phyloP scores from a whole-genome alignment of 92 coral and sea anemone genomes.

The Paramuricea clavata region DNA sequence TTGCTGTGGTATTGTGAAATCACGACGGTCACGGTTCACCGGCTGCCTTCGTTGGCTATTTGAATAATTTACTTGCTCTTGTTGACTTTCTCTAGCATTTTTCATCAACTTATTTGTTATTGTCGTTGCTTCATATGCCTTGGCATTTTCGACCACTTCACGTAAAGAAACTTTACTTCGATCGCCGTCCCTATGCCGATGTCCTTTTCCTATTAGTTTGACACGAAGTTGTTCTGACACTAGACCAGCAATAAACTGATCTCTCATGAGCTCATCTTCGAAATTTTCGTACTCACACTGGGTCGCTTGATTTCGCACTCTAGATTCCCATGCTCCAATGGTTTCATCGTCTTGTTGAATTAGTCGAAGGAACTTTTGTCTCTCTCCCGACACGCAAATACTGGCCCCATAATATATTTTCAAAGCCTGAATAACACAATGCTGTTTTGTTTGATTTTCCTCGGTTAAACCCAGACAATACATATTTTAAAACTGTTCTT shows the following conservation, averaged over 20 bases:
- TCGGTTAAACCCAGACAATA: constrained; percentile 62
- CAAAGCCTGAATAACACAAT: constrained; percentile 51
- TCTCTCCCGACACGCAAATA: constrained; percentile 56
- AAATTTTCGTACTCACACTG: constrained; percentile 53
- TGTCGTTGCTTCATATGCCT: constrained; percentile 49
- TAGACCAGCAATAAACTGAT: constrained; percentile 57
- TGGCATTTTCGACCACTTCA: constrained; percentile 53
- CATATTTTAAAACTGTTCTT: constrained; percentile 63
- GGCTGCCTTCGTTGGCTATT: neutral
- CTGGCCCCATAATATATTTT: constrained; percentile 64
- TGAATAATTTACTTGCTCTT: constrained; percentile 40
- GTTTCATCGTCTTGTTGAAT: constrained; percentile 50
- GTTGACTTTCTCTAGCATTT: constrained; percentile 31
- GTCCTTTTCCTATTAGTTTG: constrained; percentile 53
- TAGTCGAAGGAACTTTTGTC: constrained; percentile 58
- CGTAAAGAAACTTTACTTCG: constrained; percentile 38
- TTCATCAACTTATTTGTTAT: constrained; percentile 38
- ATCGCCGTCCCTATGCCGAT: constrained; percentile 38
- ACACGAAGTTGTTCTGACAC: constrained; percentile 48
- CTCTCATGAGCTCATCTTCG: constrained; percentile 52
- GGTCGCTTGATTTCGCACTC: constrained; percentile 40
- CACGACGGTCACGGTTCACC: neutral
- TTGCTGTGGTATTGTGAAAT: neutral
- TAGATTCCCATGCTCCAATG: constrained; percentile 40
- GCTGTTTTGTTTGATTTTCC: too few species aligned